Evolutionary conservation across 2,797 vertebrate species (phyloP).

Genomic region (Sebastes hubbsi): DNA sequence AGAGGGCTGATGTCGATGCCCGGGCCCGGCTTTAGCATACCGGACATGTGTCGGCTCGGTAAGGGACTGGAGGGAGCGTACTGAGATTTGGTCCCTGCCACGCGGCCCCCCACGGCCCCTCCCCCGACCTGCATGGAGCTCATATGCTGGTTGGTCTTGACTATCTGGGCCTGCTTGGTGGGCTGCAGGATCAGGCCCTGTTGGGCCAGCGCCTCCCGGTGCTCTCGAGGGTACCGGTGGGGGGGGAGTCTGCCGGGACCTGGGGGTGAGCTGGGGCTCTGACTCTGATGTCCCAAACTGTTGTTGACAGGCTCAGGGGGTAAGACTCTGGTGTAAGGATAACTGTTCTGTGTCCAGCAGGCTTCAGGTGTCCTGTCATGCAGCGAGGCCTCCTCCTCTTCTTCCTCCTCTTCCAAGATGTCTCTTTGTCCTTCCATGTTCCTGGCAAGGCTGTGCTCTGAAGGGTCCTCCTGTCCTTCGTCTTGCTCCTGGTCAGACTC

Average conservation of each 20-base stretch:
- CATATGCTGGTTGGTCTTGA: conserved; percentile 95
- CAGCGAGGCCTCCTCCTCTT: conserved; percentile 65
- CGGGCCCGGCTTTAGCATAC: conserved; percentile 77
- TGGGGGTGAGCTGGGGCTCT: conserved; percentile 77
- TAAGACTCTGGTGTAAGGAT: conserved; percentile 79
- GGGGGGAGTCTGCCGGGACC: conserved; percentile 67
- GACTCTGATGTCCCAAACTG: conserved; percentile 63
- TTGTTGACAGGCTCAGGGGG: conserved; percentile 77
- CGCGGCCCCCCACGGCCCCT: conserved; percentile 62
- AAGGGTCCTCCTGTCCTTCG: conserved; percentile 77
- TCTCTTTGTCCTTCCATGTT: conserved; percentile 77
- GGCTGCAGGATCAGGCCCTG: conserved; percentile 89
- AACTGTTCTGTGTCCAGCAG: conserved; percentile 77
- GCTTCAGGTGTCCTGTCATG: conserved; percentile 68
- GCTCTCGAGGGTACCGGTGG: conserved; percentile 80
- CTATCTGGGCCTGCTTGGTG: conserved; percentile 95
- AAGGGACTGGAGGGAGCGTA: conserved; percentile 89
- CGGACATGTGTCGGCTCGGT: conserved; percentile 80
- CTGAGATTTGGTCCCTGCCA: conserved; percentile 75
- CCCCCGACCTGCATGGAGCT: conserved; percentile 80
- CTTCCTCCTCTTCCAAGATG: conserved; percentile 76
- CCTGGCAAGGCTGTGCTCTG: conserved; percentile 65
- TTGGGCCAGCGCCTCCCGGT: conserved; percentile 83
- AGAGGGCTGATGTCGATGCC: conserved; percentile 85
- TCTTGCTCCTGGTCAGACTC: conserved; percentile 88